These are phyloP conservation scores for Globodera rostochiensis DNA, from an alignment of 1,140 invertebrate genomes.

Conservation along the genomic window DNA sequence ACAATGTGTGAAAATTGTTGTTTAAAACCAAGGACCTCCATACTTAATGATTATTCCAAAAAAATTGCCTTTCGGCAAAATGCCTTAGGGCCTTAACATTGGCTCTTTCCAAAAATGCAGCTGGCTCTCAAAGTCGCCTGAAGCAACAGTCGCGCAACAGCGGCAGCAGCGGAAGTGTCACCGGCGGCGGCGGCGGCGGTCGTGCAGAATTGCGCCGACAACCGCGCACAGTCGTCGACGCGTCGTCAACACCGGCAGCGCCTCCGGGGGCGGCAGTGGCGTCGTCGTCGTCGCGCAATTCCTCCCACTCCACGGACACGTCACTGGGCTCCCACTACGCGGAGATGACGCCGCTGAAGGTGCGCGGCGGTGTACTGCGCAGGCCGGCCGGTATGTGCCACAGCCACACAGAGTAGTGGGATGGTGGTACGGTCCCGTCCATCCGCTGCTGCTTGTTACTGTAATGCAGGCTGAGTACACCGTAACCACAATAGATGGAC, in stretches of 20 bases:
- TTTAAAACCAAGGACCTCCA: not conserved
- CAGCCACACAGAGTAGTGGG: too few species aligned
- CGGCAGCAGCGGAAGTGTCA: conserved; percentile 8
- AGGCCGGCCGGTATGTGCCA: conserved; percentile 74
- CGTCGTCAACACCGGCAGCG: not conserved
- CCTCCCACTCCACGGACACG: conserved; percentile 56
- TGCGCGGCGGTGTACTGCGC: conserved; percentile 77
- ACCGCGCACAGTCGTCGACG: conserved; percentile 23
- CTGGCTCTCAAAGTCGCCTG: not conserved
- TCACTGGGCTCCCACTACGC: conserved; percentile 64
- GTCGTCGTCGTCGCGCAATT: conserved; percentile 34
- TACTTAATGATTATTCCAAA: not conserved
- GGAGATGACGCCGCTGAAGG: conserved; percentile 73
- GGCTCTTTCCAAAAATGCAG: not conserved
- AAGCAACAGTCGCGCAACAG: conserved; percentile 13
- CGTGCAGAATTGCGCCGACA: conserved; percentile 40
- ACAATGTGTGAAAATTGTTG: too few species aligned
- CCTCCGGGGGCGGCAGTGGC: not conserved
- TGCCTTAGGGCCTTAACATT: too few species aligned
- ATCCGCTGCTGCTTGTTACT: too few species aligned
- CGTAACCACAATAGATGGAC: too few species aligned
- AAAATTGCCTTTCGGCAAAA: not conserved
- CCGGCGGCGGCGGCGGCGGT: not conserved
- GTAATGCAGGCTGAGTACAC: too few species aligned
- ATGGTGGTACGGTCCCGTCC: too few species aligned